Evolutionary conservation across 64 coral and sea anemone species (phyloP).

Genomic region (Pocillopora damicornis): DNA sequence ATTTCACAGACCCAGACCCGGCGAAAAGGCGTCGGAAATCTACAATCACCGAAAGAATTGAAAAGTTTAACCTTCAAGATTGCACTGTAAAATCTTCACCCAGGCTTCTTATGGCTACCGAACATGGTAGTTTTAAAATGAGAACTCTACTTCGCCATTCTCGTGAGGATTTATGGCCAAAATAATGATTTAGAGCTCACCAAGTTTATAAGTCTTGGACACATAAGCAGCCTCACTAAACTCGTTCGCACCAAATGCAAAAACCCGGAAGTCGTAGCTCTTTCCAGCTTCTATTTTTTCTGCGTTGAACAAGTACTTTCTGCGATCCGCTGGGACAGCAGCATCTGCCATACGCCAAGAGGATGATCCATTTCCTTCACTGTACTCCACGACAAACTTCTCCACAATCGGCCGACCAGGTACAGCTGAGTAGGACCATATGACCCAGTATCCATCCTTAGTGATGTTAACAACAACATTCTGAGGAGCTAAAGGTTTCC

Average conservation of each 20-base stretch:
- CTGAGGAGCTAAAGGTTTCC: constrained; percentile 69
- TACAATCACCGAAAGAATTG: too few relatives aligned
- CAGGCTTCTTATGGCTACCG: too few relatives aligned
- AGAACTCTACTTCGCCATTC: too few relatives aligned
- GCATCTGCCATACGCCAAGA: constrained; percentile 50
- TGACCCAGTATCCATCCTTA: constrained; percentile 66
- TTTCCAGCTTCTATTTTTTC: constrained; percentile 56
- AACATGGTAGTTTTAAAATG: too few relatives aligned
- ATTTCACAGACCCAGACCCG: not conserved
- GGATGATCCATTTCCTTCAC: constrained; percentile 45
- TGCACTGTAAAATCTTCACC: too few relatives aligned
- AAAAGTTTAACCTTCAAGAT: too few relatives aligned
- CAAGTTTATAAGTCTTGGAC: constrained; percentile 73
- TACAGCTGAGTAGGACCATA: constrained; percentile 60
- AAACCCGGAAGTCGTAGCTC: constrained; percentile 85
- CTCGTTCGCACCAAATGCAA: constrained; percentile 52
- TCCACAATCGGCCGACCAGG: constrained; percentile 73
- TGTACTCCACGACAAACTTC: constrained; percentile 75
- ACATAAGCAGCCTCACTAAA: constrained; percentile 82
- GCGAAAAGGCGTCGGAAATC: too few relatives aligned
- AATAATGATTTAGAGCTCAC: constrained; percentile 37
- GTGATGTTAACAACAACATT: constrained; percentile 84
- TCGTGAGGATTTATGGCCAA: not conserved
- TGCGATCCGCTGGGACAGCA: constrained; percentile 24
- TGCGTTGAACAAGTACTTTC: constrained; percentile 57